phyloP scores from a whole-genome alignment of 2,797 vertebrate species.

The Amblyopsis hoosieri region DNA sequence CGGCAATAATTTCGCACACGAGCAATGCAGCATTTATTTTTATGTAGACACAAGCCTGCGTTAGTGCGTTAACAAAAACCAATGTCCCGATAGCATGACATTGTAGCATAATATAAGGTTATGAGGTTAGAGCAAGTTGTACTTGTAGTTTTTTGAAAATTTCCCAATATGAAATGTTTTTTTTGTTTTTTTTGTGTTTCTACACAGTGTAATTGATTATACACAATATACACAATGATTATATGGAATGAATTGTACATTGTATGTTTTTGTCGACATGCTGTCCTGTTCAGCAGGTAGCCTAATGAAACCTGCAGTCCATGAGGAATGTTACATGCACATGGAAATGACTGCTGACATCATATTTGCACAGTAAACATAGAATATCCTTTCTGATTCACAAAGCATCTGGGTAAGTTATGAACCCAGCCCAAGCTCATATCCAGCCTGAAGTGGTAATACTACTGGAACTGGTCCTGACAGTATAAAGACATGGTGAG shows the following conservation, averaged over 20 bases:
- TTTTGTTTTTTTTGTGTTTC: too few species aligned
- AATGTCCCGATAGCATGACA: constrained; percentile 10
- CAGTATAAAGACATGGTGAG: constrained; percentile 15
- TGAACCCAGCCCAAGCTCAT: constrained; percentile 29
- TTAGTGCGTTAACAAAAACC: background rate
- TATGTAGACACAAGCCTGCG: background rate
- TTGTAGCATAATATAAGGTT: constrained; percentile 1
- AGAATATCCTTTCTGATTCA: constrained; percentile 15
- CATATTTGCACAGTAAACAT: constrained; percentile 1
- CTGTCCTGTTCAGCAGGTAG: too few species aligned
- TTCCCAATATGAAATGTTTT: background rate
- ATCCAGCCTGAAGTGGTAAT: constrained; percentile 24
- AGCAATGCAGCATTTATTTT: background rate
- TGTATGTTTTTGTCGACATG: too few species aligned
- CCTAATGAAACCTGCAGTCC: background rate
- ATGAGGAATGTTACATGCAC: constrained; percentile 20
- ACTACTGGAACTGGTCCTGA: constrained; percentile 20
- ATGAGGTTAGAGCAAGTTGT: constrained; percentile 4
- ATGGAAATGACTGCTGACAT: constrained; percentile 29
- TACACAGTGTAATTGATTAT: background rate
- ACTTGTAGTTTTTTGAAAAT: constrained; percentile 6
- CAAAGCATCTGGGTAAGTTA: constrained; percentile 14
- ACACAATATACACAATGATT: background rate
- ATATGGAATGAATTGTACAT: background rate
- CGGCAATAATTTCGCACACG: constrained; percentile 13